A percentile compares a stretch with the other conserved stretches of the same genome.
These are phyloP conservation scores for Neoarius graeffei DNA, from an alignment of 2,113 vertebrate species.

Conservation along the genomic window DNA sequence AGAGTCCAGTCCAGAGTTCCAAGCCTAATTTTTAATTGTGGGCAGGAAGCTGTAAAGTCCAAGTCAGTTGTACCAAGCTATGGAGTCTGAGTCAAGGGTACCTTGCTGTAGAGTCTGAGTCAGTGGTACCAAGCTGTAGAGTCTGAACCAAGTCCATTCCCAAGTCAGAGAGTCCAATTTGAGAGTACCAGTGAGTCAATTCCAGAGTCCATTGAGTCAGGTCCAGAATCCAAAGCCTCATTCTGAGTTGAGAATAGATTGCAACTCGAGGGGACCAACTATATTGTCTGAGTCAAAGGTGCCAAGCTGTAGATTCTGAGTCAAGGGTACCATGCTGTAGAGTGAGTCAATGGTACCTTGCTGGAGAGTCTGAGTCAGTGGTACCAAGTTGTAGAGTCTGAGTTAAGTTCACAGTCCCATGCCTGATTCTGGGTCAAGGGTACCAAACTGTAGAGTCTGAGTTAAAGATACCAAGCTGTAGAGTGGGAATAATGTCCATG, in stretches of 20 bases:
- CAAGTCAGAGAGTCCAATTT: neutral
- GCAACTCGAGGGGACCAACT: neutral
- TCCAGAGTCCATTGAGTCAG: neutral
- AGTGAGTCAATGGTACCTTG: neutral
- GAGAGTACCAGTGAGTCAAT: neutral
- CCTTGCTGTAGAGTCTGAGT: neutral
- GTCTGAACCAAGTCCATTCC: neutral
- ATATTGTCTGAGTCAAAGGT: neutral
- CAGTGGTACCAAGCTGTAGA: neutral
- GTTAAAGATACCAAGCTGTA: neutral
- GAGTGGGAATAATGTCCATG: neutral
- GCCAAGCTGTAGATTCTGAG: neutral
- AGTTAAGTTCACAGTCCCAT: neutral
- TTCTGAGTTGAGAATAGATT: neutral
- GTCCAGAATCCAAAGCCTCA: neutral
- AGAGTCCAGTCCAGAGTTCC: neutral
- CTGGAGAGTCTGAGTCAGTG: neutral
- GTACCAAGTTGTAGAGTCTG: neutral
- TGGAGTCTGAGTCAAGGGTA: neutral
- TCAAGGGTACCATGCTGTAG: neutral
- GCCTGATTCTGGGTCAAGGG: neutral
- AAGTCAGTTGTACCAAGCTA: neutral
- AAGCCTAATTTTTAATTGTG: neutral
- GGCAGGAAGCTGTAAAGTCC: neutral
- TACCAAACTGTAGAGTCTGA: neutral